phyloP scores from a whole-genome alignment of 2,888 invertebrate genomes.

The Melikaiella ostensackeni region DNA sequence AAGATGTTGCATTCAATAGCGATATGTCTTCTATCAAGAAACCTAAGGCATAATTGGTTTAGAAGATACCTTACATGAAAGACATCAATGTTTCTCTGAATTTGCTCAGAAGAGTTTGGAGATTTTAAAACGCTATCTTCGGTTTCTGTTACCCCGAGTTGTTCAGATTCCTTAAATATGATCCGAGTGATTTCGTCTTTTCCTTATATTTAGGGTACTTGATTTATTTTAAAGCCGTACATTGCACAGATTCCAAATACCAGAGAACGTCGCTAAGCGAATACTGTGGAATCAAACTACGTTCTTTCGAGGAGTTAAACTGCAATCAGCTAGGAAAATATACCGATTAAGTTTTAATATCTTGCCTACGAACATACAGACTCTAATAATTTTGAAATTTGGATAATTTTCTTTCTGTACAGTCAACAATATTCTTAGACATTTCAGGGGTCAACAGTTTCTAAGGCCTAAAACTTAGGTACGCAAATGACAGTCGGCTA shows the following conservation, averaged over 20 bases:
- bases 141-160: conserved; percentile 35
- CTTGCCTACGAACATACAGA: conserved; percentile 46
- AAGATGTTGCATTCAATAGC: not conserved
- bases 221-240: conserved; percentile 34
- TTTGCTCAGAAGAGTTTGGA: not conserved
- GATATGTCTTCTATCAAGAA: conserved; percentile 1
- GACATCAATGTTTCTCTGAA: not conserved
- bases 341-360: conserved; percentile 52
- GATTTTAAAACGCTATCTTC: conserved; percentile 5
- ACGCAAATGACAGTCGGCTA: conserved; percentile 54
- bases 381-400: conserved; percentile 41
- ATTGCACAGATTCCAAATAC: conserved; percentile 31
- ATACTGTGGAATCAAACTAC: conserved; percentile 27
- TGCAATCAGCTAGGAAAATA: conserved; percentile 68
- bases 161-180: not conserved
- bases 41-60: conserved; percentile 31
- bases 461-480: conserved; percentile 72
- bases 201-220: not conserved
- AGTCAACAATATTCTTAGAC: conserved; percentile 63
- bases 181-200: not conserved
- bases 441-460: conserved; percentile 67
- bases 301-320: conserved; percentile 56
- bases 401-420: conserved; percentile 53
- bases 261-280: conserved; percentile 21
- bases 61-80: not conserved